Evolutionary conservation across 2,113 vertebrate genomes (phyloP).

Genomic region (Protobothrops flavoviridis): DNA sequence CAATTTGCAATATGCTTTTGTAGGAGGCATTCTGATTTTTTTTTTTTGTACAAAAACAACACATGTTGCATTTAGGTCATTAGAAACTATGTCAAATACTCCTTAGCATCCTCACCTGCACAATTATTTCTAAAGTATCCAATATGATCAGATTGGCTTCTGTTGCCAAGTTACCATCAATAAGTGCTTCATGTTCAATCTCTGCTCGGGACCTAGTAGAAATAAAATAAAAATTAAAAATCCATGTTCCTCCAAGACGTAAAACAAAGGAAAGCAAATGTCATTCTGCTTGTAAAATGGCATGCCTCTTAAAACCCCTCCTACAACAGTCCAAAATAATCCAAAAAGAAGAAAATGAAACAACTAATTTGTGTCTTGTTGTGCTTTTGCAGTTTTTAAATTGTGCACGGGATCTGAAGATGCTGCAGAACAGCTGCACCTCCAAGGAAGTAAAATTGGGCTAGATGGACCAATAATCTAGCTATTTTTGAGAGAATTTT

Average conservation of each 20-base stretch:
- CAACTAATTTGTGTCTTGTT: background rate
- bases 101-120: conserved; percentile 80
- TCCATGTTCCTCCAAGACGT: conserved; percentile 1
- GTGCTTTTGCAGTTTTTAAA: background rate
- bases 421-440: background rate
- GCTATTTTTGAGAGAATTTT: background rate
- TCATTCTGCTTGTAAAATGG: background rate
- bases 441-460: background rate
- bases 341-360: conserved; percentile 20
- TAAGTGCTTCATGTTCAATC: conserved; percentile 95
- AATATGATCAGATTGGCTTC: conserved; percentile 97
- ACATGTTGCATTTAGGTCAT: background rate
- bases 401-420: background rate
- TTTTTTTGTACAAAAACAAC: background rate
- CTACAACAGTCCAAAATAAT: background rate
- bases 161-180: conserved; percentile 96
- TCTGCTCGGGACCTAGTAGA: conserved; percentile 89
- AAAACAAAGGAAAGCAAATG: conserved; percentile 1
- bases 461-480: background rate
- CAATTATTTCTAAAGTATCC: conserved; percentile 93
- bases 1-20: background rate
- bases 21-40: background rate
- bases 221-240: conserved; percentile 53
- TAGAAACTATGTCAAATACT: background rate
- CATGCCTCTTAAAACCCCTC: background rate